Percentiles rank a stretch among this genome's conserved stretches.
phyloP scores from a whole-genome alignment of 2,113 vertebrate species.

The Podarcis raffonei region DNA sequence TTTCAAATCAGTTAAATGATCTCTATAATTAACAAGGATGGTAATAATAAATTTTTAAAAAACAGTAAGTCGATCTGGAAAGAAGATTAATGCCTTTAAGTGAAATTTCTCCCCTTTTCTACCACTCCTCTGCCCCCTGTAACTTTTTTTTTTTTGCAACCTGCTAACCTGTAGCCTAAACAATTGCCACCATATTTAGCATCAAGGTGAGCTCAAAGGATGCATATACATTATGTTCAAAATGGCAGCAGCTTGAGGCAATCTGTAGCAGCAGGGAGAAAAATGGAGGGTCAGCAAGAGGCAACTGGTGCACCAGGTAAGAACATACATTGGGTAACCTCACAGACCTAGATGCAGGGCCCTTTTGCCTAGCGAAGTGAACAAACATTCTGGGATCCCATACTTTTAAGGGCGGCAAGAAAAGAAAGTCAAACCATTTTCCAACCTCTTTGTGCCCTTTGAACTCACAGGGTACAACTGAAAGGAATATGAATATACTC shows the following conservation, averaged over 20 bases:
- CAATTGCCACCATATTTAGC: background rate
- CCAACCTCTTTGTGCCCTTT: constrained; percentile 58
- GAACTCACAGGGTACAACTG: constrained; percentile 52
- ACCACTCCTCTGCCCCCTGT: too few species aligned
- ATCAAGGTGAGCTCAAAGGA: background rate
- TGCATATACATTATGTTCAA: background rate
- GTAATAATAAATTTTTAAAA: too few species aligned
- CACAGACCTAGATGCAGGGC: background rate
- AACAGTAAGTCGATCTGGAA: too few species aligned
- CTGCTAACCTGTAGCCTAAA: background rate
- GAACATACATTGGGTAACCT: background rate
- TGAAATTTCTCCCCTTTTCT: too few species aligned
- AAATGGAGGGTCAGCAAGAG: background rate
- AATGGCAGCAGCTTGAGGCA: background rate
- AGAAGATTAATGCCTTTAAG: too few species aligned
- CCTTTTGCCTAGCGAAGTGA: background rate
- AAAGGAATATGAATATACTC: constrained; percentile 49
- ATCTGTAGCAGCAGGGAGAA: background rate
- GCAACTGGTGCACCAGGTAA: background rate
- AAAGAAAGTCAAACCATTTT: constrained; percentile 44
- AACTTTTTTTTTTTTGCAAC: too few species aligned
- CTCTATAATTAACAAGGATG: too few species aligned
- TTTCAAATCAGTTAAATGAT: too few species aligned
- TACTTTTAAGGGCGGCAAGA: constrained; percentile 8
- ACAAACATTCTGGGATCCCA: constrained; percentile 13